A percentile compares a stretch with the other conserved stretches of the same genome.
Conservation (phyloP, 2,113 vertebrate species). For the Gavialis gangeticus region DNA sequence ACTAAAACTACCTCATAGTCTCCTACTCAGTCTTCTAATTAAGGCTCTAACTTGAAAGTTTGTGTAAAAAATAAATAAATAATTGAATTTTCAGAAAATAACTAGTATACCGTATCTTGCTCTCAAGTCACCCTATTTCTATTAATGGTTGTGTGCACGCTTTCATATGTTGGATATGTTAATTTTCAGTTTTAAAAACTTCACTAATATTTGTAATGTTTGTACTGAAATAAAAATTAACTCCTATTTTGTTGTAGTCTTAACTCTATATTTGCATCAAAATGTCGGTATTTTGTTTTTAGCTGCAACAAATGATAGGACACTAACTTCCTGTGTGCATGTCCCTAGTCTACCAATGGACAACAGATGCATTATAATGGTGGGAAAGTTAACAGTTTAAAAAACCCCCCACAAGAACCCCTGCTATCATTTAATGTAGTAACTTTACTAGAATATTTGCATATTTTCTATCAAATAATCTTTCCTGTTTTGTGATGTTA, state of each 20-base stretch:
- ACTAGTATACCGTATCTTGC: too few relatives aligned
- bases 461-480: neutral
- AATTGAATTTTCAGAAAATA: too few relatives aligned
- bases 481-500: neutral
- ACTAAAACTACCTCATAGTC: constrained; percentile 10
- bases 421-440: neutral
- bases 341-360: neutral
- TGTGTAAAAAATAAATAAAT: neutral
- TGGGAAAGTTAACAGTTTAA: neutral
- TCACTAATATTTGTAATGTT: neutral
- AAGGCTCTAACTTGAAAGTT: neutral
- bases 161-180: neutral
- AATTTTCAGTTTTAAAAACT: neutral
- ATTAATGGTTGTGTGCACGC: neutral
- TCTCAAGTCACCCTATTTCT: too few relatives aligned
- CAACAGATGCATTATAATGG: neutral
- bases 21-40: neutral
- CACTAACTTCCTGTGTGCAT: fast-evolving
- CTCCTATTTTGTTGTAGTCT: neutral
- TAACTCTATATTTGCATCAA: neutral
- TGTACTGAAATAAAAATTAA: constrained; percentile 55
- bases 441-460: neutral
- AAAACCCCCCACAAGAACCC: neutral
- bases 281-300: neutral
- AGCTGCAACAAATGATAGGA: neutral